Evolutionary conservation across 2,113 vertebrate genomes (phyloP), one percentile per base, ranked within the genome.

Genomic region (Phycodurus eques): DNA sequence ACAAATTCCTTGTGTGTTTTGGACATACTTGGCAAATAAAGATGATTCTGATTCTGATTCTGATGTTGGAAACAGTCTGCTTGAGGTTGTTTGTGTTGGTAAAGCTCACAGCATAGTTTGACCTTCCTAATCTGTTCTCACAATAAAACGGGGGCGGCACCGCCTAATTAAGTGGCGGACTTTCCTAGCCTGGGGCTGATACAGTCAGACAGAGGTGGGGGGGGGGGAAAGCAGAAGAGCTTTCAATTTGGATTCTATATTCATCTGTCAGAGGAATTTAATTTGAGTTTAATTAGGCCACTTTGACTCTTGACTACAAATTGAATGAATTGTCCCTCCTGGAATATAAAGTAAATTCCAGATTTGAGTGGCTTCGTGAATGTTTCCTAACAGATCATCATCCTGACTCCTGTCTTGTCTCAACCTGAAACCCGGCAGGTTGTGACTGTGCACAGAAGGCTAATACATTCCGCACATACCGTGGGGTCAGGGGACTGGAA

Each of bases 381-480:
- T 77, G 47, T 72, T 82, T 33, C 46, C 43, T 11, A 56, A 20
- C 10, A 67, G n/a, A 84, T 75, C 72, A 74, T 77, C 77, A 60
- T 73, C 74, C 63, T 73, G 64, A 73, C 83, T 80, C 73, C 78
- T 90, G 88, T 90, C 88, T 89, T 92, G 92, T 92, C 90, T 89
- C 88, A 92, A 94, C 93, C 90, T 93, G 92, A 91, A 91, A 86
- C 77, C 91, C 85, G 89, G 85, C 88, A 88, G 88, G 85, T 90
- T 84, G 80, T 79, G 80, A 86, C 85, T 87, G 75, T 83, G 84
- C 87, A 74, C 76, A 89, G 83, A 80, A 88, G 83, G 83, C 83
- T 70, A 76, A 90, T 82, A 89, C 91, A 94, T 94, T 93, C 92
- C 91, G 76, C 14, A 69, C 84, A 94, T 93, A 90, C 91, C 91